A percentile compares a stretch with the other conserved stretches of the same genome.
phyloP scores from a whole-genome alignment of 2,888 invertebrate genomes.

The Habroteleia sp. region DNA sequence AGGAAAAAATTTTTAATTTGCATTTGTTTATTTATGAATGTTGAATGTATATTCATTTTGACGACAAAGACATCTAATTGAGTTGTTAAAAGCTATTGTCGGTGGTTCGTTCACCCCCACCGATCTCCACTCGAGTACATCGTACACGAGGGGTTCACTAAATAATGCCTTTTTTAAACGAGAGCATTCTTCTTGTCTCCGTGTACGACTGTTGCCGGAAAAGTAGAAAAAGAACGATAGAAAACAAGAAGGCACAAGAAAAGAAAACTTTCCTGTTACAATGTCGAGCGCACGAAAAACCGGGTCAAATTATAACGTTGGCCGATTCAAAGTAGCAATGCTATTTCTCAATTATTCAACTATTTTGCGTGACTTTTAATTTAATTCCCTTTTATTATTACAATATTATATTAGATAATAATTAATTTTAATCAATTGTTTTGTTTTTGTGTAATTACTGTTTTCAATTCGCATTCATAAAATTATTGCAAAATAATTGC shows the following conservation, averaged over 20 bases:
- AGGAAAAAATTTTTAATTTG: too few species aligned
- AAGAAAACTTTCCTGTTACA: conserved; percentile 24
- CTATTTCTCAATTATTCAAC: too few species aligned
- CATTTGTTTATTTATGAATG: too few species aligned
- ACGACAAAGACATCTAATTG: background rate
- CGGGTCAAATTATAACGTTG: conserved; percentile 14
- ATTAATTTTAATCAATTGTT: too few species aligned
- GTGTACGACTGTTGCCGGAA: conserved; percentile 21
- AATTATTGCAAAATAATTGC: too few species aligned
- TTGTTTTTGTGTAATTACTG: too few species aligned
- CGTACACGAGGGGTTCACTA: conserved; percentile 13
- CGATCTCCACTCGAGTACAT: conserved; percentile 8
- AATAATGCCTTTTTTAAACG: conserved; percentile 37
- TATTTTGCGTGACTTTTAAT: too few species aligned
- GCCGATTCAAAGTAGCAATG: too few species aligned
- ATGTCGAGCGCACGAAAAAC: conserved; percentile 16
- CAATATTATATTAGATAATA: too few species aligned
- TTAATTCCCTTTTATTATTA: too few species aligned
- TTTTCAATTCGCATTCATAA: too few species aligned
- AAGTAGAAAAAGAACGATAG: conserved; percentile 12
- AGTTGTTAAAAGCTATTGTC: conserved; percentile 20
- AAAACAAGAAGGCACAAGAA: conserved; percentile 1
- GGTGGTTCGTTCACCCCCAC: conserved; percentile 29
- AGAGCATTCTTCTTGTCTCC: conserved; percentile 28
- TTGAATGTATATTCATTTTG: too few species aligned